phyloP scores from a whole-genome alignment of 2,888 invertebrate species.

The Diarsia brunnea region DNA sequence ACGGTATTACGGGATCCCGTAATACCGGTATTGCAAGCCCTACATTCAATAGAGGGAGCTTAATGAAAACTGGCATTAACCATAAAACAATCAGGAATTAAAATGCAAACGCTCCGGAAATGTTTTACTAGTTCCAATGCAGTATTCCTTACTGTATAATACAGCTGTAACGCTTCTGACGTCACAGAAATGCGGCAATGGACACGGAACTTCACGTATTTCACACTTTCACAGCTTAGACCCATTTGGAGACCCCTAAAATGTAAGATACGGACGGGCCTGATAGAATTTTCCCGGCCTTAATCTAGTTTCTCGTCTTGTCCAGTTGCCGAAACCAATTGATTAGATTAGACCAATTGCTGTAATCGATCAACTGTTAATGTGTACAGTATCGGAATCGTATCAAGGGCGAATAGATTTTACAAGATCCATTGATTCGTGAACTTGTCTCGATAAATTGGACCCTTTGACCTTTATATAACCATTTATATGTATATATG shows the following conservation, averaged over 20 bases:
- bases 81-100: not conserved
- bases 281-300: slow-evolving; percentile 24
- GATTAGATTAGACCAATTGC: slow-evolving; percentile 54
- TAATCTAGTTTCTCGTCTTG: slow-evolving; percentile 51
- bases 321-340: slow-evolving; percentile 39
- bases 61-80: not conserved
- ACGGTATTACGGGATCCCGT: no score
- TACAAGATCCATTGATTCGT: slow-evolving; percentile 43
- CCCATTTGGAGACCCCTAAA: slow-evolving; percentile 9
- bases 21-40: no score
- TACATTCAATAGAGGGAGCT: not conserved
- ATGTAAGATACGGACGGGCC: slow-evolving; percentile 12
- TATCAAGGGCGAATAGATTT: slow-evolving; percentile 40
- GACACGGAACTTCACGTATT: slow-evolving; percentile 9
- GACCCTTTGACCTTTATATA: slow-evolving; percentile 19
- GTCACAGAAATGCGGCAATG: slow-evolving; percentile 45
- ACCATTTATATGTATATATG: slow-evolving; percentile 3
- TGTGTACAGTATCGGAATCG: slow-evolving; percentile 29
- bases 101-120: slow-evolving; percentile 1
- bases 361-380: slow-evolving; percentile 53
- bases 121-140: slow-evolving; percentile 31
- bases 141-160: slow-evolving; percentile 26
- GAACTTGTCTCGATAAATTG: slow-evolving; percentile 28
- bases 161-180: slow-evolving; percentile 20
- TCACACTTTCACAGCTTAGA: not conserved